Base-by-base conservation (phyloP, 2,888 invertebrate species). In the Tridacna gigas region DNA sequence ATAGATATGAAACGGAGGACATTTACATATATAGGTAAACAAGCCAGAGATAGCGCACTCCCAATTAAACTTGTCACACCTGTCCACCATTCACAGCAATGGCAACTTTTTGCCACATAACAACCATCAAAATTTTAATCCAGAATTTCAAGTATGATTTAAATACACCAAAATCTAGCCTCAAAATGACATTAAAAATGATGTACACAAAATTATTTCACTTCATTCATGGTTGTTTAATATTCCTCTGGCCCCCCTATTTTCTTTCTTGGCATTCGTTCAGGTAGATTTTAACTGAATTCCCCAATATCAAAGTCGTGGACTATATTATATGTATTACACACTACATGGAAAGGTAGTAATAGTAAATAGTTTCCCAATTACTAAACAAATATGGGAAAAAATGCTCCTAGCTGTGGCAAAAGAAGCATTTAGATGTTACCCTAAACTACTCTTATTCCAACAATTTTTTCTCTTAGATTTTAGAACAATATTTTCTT, bases 11-110 rank as follows among this genome's bases (percentile, higher is more conserved):
- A 15, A 48, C 22, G 48, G 51, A 51, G 47, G 25, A 71, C 20
- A 71, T 71, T 71, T 71, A 71, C 71, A 48, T 71, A 71, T 71
- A 71, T 71, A 48, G 26, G 25, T 71, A 71, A 71, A 71, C 71
- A 71, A 22, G 71, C 2, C 51, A 7, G 2, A 51, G 48, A 71
- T 71, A 51, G 71, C 20, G 47, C 71, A 71, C 67, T 67, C 37
- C 37, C 22, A 63, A 25, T 63, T 63, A 25, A 67, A 18, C 18
- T 67, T 13, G 45, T 67, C 67, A 67, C 67, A 67, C 67, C 67
- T 67, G 67, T 67, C 15, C 67, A 45, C n/a, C 22, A 22, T 63
- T 63, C 25, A 25, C 1, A 5, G 15, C 20, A 56, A 56, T 20
- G 15, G 56, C 20, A 56, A 20, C 56, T 3, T 20, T 56, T 51